Evolutionary conservation across 2,113 vertebrate genomes (phyloP), one percentile per base, ranked within the genome.

Genomic region (Cyanoderma ruficeps): DNA sequence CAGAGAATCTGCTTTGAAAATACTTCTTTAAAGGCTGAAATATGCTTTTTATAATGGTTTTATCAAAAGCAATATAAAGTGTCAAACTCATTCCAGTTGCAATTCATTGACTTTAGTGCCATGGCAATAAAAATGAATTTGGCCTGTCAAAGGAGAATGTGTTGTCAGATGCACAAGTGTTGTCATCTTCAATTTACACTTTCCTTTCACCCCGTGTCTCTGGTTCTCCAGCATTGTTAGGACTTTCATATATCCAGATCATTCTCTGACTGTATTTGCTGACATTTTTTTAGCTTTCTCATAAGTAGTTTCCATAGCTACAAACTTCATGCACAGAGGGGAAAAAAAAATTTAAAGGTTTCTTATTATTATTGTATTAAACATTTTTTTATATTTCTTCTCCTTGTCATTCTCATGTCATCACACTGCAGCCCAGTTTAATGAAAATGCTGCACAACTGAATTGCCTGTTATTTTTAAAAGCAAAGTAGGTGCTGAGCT

Each of bases 281-380:
- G 69, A 69, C 28, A 8, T 56, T 90, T 83, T 90, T 88, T 83
- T 71, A 79, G 87, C 60, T 92, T 90, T 90, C 86, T 95, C 83
- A 13, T 95, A 89, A 96, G 80, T 96, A 95, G 93, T 96, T 96
- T 96, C 96, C 93, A 96, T 97, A 97, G 96, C 74, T 97, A 97
- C 96, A 95, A 96, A 95, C 90, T 92, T 95, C 13, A 1, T 71
- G 90, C 89, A 42, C 50, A 57, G 76, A 87, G 69, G 64, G 55
- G 23, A 1, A 42, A 44, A 77, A 78, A 87, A 75, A 75, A 11
- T 44, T 42, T 82, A 68, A 55, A 95, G 92, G 92, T 87, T 96
- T 93, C 86, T 93, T 83, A 74, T 91, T 87, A 72, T 92, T 91
- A 85, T 80, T 83, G 56, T 94, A 83, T 92, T 87, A 92, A 94